Evolutionary conservation across 2,113 vertebrate species (phyloP).

Genomic region (Oryzias woworae): DNA sequence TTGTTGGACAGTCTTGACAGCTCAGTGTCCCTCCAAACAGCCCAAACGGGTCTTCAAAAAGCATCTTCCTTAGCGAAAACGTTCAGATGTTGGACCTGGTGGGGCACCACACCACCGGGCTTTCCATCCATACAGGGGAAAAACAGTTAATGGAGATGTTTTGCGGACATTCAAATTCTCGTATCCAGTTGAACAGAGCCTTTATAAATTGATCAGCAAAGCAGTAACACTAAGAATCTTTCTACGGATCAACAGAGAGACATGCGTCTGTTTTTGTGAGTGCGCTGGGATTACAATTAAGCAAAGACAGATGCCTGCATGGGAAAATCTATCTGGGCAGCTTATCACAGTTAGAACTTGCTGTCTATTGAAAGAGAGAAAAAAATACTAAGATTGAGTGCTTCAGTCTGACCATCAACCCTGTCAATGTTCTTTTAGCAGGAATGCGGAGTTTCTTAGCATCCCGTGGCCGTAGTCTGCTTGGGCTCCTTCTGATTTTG

Average conservation of each 20-base stretch:
- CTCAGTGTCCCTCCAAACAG: constrained; percentile 64
- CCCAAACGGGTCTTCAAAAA: constrained; percentile 28
- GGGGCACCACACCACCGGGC: constrained; percentile 56
- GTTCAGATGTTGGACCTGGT: constrained; percentile 41
- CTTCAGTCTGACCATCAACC: constrained; percentile 56
- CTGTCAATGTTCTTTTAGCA: constrained; percentile 48
- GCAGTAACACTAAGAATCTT: constrained; percentile 31
- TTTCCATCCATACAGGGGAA: constrained; percentile 41
- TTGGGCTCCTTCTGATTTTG: constrained; percentile 25
- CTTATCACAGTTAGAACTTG: constrained; percentile 47
- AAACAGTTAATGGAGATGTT: constrained; percentile 46
- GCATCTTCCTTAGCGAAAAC: constrained; percentile 46
- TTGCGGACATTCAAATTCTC: constrained; percentile 35
- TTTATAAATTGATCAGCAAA: constrained; percentile 39
- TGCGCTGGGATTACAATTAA: constrained; percentile 27
- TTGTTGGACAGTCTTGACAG: constrained; percentile 46
- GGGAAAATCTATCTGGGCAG: constrained; percentile 50
- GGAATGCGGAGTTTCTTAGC: constrained; percentile 40
- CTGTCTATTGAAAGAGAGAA: constrained; percentile 24
- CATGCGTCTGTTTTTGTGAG: constrained; percentile 26
- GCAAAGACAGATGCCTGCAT: constrained; percentile 32
- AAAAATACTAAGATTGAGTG: constrained; percentile 40
- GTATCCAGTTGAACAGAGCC: constrained; percentile 30
- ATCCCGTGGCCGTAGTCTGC: constrained; percentile 61
- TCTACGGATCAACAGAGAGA: constrained; percentile 34